Base-by-base conservation (phyloP, 2,888 invertebrate species). In the Mythimna impura region DNA sequence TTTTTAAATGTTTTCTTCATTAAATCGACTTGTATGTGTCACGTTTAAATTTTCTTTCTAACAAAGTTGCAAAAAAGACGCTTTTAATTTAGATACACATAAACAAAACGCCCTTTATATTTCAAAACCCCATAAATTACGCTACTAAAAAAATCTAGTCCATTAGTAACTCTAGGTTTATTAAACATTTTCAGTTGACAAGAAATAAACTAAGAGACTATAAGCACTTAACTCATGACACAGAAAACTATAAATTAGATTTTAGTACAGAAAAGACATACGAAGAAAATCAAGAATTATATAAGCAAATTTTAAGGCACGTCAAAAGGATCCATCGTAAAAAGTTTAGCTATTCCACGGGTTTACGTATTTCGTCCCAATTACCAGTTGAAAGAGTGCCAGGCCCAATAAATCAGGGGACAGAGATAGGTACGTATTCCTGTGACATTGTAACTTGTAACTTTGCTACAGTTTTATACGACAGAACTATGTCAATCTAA, bases 401-500 rank as follows among this genome's bases (percentile, higher is more conserved):
- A 93, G 93, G 80, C 87, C 81, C 90, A 88, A 93, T 94, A 94
- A 94, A 94, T 94, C 93, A 92, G 89, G 65, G 80, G 67, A 73
- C 84, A 84, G 89, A 88, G 89, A 85, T 89, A 88, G 89, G 90
- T 91, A 89, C 89, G 89, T 91, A 91, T 89, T 88, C 88, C 87
- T 86, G 88, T 91, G 92, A 94, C 93, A 94, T 93, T 94, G 93
- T 94, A 93, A 93, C 92, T 93, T 94, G 93, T 94, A 93, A 93
- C 92, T 93, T 92, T 82, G 88, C 89, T 89, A 90, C 90, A 91
- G 90, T 93, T 94, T 93, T 93, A 93, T 94, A 91, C 91, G 92
- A 91, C 91, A 92, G 89, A 95, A 94, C 93, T 94, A 94, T 94
- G 94, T 94, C 95, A 94, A 95, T 96, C 94, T 94, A 94, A 95